These are phyloP conservation scores for Cremastinae sp. DNA, from an alignment of 2,888 invertebrate species.

Conservation along the genomic window DNA sequence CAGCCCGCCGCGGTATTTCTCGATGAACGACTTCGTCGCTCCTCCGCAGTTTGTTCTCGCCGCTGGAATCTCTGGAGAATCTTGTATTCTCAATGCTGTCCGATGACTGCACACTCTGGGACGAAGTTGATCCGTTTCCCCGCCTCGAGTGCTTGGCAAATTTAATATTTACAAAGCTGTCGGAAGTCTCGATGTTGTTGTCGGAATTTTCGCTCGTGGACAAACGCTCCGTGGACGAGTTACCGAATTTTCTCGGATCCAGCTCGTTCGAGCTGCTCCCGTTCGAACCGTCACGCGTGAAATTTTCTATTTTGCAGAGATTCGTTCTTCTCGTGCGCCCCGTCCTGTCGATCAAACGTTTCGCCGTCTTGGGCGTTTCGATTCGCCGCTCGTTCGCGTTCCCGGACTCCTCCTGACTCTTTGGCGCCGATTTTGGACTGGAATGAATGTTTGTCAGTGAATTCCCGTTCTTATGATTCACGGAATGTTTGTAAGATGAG, in stretches of 20 bases:
- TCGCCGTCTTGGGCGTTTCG: slow-evolving; percentile 62
- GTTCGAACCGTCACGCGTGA: slow-evolving; percentile 13
- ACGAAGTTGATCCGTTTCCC: slow-evolving; percentile 68
- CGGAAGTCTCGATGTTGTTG: slow-evolving; percentile 74
- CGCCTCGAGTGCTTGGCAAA: slow-evolving; percentile 67
- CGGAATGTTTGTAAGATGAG: slow-evolving; percentile 53
- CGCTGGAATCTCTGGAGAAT: slow-evolving; percentile 59
- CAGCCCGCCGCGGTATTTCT: slow-evolving; percentile 16
- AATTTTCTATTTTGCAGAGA: slow-evolving; percentile 49
- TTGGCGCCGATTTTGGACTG: slow-evolving; percentile 20
- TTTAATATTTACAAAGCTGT: slow-evolving; percentile 75
- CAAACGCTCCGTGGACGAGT: slow-evolving; percentile 49
- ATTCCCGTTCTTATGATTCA: slow-evolving; percentile 64
- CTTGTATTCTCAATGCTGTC: slow-evolving; percentile 71
- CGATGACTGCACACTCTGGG: slow-evolving; percentile 71
- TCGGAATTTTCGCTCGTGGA: slow-evolving; percentile 69
- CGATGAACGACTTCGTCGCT: slow-evolving; percentile 28
- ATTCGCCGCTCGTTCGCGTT: slow-evolving; percentile 28
- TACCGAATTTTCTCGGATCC: slow-evolving; percentile 33
- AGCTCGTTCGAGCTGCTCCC: slow-evolving; percentile 26
- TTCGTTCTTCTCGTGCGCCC: slow-evolving; percentile 47
- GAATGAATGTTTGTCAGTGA: slow-evolving; percentile 63
- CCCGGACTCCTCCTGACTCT: background rate
- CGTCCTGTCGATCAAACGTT: slow-evolving; percentile 33
- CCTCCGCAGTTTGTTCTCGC: slow-evolving; percentile 38